Evolutionary conservation across 2,113 vertebrate species (phyloP), one percentile per base, ranked within the genome.

Genomic region (Scatophagus argus): DNA sequence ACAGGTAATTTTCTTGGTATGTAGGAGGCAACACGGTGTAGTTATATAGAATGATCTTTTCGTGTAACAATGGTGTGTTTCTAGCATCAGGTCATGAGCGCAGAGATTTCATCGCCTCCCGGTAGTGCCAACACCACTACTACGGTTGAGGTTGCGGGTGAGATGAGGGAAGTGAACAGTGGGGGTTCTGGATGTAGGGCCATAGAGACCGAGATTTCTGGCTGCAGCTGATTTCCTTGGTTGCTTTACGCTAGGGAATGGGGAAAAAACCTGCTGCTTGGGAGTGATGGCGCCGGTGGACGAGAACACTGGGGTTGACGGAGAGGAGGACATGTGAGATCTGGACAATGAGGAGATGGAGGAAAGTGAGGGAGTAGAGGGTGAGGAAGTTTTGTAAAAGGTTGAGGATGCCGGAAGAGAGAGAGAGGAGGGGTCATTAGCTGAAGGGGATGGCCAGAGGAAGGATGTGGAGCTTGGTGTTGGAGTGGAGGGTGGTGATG

Each of bases 121-220:
- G 54, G 94, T 96, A 38, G 95, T 91, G 27, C 90, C 77, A 1
- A 93, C 89, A 39, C 59, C 93, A 6, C 94, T 92, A 9, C 84
- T 84, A 4, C 92, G 95, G 88, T 29, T 95, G 79, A 97, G 93
- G 83, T 95, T 96, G 86, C 90, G 95, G 94, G 96, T 98, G 95
- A 99, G 96, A 29, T 98, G 97, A 11, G 98, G 98, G 65, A 99
- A 98, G 84, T 96, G 96, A 47, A 99, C 95, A 0, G 93, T 94
- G 6, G 98, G 98, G 0, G 97, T 99, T 89, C 97, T 93, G 61
- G 97, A 93, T 0, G 96, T 98, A 8, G 98, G 98, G 1, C 97
- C 98, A 8, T 99, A 99, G 0, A 99, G 92, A 3, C 98, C 98
- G 60, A 99, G 92, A 92, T 98, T 99, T 72, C 97, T 94, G 77